Percentiles rank a stretch among this genome's conserved stretches.
Conservation (phyloP, 1,140 invertebrate species). For the Chelonus insularis region DNA sequence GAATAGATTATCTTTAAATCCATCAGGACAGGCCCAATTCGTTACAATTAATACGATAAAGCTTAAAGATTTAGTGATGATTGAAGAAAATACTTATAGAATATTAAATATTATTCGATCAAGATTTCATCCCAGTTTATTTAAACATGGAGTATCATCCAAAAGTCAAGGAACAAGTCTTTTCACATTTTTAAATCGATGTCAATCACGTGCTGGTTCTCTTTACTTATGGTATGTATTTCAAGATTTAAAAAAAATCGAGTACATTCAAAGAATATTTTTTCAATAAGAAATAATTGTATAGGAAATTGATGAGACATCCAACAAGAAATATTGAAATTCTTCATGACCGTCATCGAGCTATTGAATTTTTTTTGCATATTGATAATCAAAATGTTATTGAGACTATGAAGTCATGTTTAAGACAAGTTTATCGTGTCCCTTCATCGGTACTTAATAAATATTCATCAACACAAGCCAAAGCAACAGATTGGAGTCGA, state of each 20-base stretch:
- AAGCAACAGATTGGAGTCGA: conserved; percentile 68
- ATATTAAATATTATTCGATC: conserved; percentile 76
- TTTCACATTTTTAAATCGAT: conserved; percentile 73
- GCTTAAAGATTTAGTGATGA: conserved; percentile 70
- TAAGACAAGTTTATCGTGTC: conserved; percentile 65
- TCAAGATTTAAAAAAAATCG: neutral
- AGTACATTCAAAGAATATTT: too few species aligned
- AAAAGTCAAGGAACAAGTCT: conserved; percentile 73
- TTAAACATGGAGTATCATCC: conserved; percentile 66
- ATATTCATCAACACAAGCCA: conserved; percentile 62
- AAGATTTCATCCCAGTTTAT: conserved; percentile 74
- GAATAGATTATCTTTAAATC: conserved; percentile 64
- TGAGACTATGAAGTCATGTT: conserved; percentile 61
- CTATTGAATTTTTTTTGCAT: conserved; percentile 66
- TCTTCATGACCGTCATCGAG: conserved; percentile 64
- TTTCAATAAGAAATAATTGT: conserved; percentile 15
- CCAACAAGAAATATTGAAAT: conserved; percentile 64
- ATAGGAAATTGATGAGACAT: conserved; percentile 63
- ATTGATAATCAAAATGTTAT: conserved; percentile 63
- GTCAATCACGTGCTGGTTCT: conserved; percentile 67
- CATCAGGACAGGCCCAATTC: conserved; percentile 61
- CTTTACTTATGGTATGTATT: conserved; percentile 59
- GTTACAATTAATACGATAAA: conserved; percentile 66
- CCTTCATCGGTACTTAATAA: conserved; percentile 48
- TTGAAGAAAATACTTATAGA: conserved; percentile 73